These are phyloP conservation scores for Campylomormyrus numenius DNA, from an alignment of 2,113 vertebrate genomes.

Conservation along the genomic window DNA sequence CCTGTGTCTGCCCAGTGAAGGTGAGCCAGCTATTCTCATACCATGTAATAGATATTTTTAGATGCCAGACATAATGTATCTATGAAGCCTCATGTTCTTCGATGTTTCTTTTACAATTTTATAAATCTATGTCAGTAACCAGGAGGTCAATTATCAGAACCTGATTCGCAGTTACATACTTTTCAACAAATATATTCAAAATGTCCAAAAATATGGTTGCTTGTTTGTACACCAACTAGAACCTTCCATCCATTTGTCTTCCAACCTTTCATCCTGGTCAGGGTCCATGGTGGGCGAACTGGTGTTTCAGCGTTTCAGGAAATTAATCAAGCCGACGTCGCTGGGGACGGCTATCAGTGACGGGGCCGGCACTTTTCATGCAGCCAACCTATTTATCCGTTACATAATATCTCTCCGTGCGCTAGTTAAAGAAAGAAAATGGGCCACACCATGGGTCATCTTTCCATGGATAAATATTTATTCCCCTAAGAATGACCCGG, in stretches of 20 bases:
- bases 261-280: not conserved
- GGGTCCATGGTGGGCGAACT: not conserved
- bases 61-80: conserved; percentile 9
- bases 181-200: not conserved
- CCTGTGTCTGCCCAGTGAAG: not conserved
- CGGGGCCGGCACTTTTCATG: too few relatives aligned
- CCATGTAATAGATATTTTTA: not conserved
- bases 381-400: not conserved
- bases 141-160: not conserved
- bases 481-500: conserved; percentile 20
- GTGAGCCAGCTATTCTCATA: not conserved
- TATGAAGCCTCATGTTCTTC: not conserved
- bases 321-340: not conserved
- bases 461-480: not conserved
- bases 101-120: not conserved
- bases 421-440: not conserved
- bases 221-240: not conserved
- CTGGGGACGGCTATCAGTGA: not conserved
- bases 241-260: not conserved
- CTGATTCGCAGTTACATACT: not conserved
- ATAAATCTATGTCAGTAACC: not conserved
- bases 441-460: too few relatives aligned
- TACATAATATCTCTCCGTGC: not conserved
- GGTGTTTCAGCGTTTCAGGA: not conserved
- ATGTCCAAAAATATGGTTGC: not conserved